Conservation (phyloP, 1,140 invertebrate species). For the Acromyrmex echinatior region DNA sequence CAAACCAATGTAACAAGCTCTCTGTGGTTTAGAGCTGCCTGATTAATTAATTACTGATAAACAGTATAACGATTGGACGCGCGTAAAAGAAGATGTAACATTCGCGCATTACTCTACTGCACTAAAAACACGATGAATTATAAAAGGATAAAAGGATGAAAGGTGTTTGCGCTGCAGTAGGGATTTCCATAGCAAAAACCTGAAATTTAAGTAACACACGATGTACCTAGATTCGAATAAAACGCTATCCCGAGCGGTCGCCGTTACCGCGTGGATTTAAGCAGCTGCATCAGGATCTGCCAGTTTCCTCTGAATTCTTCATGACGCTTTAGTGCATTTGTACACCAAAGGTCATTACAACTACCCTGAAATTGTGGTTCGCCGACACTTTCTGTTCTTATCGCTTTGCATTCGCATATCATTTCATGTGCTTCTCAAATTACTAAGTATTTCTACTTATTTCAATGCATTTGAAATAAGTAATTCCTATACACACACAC, state of each 20-base stretch:
- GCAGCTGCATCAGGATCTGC: slow-evolving; percentile 39
- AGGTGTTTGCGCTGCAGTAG: background rate
- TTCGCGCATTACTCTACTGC: background rate
- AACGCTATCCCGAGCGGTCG: slow-evolving; percentile 11
- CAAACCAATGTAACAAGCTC: background rate
- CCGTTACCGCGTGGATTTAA: slow-evolving; percentile 24
- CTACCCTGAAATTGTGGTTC: background rate
- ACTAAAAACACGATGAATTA: slow-evolving; percentile 20
- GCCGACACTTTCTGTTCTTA: background rate
- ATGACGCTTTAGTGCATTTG: slow-evolving; percentile 49
- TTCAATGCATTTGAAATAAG: background rate
- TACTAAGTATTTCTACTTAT: background rate
- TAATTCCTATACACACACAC: background rate
- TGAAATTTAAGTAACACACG: slow-evolving; percentile 71
- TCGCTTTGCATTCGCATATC: background rate
- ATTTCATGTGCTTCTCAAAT: background rate
- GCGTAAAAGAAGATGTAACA: slow-evolving; percentile 13
- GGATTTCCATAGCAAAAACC: slow-evolving; percentile 43
- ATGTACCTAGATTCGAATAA: slow-evolving; percentile 34
- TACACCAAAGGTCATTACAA: slow-evolving; percentile 42
- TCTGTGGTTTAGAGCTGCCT: slow-evolving; percentile 23
- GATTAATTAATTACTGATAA: slow-evolving; percentile 54
- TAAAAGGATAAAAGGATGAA: slow-evolving; percentile 22
- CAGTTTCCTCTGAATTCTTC: slow-evolving; percentile 50
- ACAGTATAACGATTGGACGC: background rate